A percentile compares a stretch with the other conserved stretches of the same genome.
phyloP scores from a whole-genome alignment of 2,113 vertebrate genomes.

The Elephantulus edwardii region DNA sequence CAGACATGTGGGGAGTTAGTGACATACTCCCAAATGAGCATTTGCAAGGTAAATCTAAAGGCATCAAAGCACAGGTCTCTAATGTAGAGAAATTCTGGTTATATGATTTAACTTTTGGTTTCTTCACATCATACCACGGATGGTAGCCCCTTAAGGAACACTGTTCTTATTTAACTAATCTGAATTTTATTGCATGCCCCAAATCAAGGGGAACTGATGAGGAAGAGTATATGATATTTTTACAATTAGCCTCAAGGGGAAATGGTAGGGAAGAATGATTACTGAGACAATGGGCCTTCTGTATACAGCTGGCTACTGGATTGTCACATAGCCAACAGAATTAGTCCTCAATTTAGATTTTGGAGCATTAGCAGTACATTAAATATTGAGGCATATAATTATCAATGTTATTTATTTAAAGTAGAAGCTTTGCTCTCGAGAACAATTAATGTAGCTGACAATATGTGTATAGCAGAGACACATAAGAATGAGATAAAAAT shows the following conservation, averaged over 20 bases:
- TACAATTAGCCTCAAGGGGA: neutral
- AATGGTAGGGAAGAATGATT: neutral
- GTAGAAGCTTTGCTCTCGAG: neutral
- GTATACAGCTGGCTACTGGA: neutral
- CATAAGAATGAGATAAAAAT: neutral
- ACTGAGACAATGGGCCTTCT: neutral
- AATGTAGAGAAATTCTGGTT: neutral
- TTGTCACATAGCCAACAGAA: neutral
- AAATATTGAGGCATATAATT: neutral
- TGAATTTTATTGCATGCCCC: conserved; percentile 5
- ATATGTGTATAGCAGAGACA: neutral
- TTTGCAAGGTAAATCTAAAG: conserved; percentile 48
- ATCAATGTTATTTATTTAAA: neutral
- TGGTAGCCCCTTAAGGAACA: neutral
- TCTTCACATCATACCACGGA: conserved; percentile 36
- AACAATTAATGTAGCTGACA: neutral
- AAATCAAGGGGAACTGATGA: conserved; percentile 33
- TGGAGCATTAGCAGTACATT: neutral
- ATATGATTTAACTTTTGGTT: neutral
- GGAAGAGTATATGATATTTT: neutral
- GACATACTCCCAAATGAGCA: conserved; percentile 62
- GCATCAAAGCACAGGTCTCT: neutral
- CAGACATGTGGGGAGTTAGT: conserved; percentile 66
- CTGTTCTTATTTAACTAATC: neutral
- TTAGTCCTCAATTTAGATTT: neutral